Conservation (phyloP, 2,888 invertebrate species). For the Lepeophtheirus nordmannii region DNA sequence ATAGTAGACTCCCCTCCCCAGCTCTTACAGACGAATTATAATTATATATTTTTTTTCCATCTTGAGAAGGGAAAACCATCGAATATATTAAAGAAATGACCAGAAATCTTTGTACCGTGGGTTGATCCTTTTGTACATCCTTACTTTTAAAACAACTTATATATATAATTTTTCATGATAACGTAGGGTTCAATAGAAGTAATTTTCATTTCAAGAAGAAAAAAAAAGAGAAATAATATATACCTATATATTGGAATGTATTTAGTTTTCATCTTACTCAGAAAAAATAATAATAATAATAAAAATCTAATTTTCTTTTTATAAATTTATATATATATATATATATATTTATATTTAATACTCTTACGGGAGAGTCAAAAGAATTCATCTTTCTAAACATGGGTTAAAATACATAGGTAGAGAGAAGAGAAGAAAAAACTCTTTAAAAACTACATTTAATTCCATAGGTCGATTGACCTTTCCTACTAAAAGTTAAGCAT, state of each 20-base stretch:
- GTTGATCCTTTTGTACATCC: not conserved
- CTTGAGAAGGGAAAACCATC: no score
- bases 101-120: no score
- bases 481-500: no score
- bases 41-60: not conserved
- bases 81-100: no score
- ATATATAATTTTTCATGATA: not conserved
- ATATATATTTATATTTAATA: not conserved
- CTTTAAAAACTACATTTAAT: no score
- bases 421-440: no score
- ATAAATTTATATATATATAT: not conserved
- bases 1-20: no score
- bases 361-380: no score
- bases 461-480: no score
- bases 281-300: not conserved
- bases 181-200: not conserved
- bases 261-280: not conserved
- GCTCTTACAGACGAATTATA: conserved; percentile 17
- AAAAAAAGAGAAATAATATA: not conserved
- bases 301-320: not conserved
- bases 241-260: not conserved
- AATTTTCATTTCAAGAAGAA: not conserved
- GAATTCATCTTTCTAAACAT: no score
- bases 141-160: not conserved
- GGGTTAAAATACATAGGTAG: no score